These are phyloP conservation scores for Sterrhoptilus dennistouni DNA, from an alignment of 2,113 vertebrate species.

Conservation along the genomic window DNA sequence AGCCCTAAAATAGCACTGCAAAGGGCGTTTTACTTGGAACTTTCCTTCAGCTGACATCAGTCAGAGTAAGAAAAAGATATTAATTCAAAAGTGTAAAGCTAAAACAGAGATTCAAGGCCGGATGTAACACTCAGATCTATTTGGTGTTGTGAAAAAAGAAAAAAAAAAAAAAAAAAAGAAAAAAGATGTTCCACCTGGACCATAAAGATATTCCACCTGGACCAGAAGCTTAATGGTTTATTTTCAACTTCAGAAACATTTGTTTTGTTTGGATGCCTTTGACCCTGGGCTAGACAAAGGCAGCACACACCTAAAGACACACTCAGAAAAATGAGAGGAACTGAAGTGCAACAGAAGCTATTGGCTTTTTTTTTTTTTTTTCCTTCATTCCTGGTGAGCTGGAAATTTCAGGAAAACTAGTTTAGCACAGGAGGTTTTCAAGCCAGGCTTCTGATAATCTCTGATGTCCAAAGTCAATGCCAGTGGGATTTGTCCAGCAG, in stretches of 20 bases:
- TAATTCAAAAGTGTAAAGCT: slow-evolving; percentile 69
- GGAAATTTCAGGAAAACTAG: background rate
- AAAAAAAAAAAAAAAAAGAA: background rate
- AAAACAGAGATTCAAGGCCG: slow-evolving; percentile 61
- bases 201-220: background rate
- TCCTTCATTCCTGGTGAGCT: background rate
- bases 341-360: background rate
- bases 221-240: slow-evolving; percentile 9
- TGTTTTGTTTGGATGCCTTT: slow-evolving; percentile 55
- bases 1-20: slow-evolving; percentile 74
- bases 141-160: background rate
- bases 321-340: background rate
- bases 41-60: slow-evolving; percentile 66
- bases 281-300: slow-evolving; percentile 43
- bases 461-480: background rate
- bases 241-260: slow-evolving; percentile 62
- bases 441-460: background rate
- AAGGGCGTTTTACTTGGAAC: slow-evolving; percentile 67
- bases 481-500: background rate
- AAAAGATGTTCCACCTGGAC: background rate
- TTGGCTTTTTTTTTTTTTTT: background rate
- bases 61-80: slow-evolving; percentile 50
- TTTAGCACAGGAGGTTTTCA: background rate
- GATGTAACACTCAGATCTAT: slow-evolving; percentile 4
- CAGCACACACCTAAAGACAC: background rate